phyloP scores from a whole-genome alignment of 2,888 invertebrate species.

The Leptogaster cylindrica region DNA sequence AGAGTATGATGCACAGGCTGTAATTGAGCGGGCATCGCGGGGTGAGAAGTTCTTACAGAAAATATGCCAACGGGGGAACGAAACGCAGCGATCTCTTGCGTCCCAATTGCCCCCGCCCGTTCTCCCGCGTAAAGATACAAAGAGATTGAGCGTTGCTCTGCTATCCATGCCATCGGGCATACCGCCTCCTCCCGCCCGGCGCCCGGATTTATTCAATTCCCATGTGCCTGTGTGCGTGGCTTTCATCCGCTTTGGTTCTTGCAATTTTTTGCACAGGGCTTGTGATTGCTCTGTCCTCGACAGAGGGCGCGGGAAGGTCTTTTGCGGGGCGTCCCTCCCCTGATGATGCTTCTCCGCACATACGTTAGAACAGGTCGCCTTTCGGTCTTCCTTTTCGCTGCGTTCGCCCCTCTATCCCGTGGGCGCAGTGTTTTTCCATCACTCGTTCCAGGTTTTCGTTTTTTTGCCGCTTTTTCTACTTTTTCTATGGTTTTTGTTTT shows the following conservation, averaged over 20 bases:
- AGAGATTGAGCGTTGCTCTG: constrained; percentile 13
- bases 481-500: constrained; percentile 31
- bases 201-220: neutral
- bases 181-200: neutral
- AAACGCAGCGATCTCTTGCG: constrained; percentile 48
- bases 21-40: constrained; percentile 42
- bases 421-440: neutral
- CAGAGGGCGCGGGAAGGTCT: constrained; percentile 11
- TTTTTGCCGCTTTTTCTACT: neutral
- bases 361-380: neutral
- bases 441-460: neutral
- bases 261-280: constrained; percentile 26
- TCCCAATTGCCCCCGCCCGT: neutral
- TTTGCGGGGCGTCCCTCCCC: neutral
- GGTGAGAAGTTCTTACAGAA: constrained; percentile 9
- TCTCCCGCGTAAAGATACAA: constrained; percentile 17
- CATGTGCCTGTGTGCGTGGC: neutral
- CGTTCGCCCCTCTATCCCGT: constrained; percentile 24
- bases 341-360: neutral
- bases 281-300: constrained; percentile 15
- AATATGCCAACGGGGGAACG: constrained; percentile 45
- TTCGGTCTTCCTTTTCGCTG: constrained; percentile 33
- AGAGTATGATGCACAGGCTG: no score
- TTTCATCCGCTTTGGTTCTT: constrained; percentile 17
- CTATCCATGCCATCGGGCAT: constrained; percentile 1